Evolutionary conservation across 2,888 invertebrate species (phyloP).

Genomic region (Chouioia cunea): DNA sequence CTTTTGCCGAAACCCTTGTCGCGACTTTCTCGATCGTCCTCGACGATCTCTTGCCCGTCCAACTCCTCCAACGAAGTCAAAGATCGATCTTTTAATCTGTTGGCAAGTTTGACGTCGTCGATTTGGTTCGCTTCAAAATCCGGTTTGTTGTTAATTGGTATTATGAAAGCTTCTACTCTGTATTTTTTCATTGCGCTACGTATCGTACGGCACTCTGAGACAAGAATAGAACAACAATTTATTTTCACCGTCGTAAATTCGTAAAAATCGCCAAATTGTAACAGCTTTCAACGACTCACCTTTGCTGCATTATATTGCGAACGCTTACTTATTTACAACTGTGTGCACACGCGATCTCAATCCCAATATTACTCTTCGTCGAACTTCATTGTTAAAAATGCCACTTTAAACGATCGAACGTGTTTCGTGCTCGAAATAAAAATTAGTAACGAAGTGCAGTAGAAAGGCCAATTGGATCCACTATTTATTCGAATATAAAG

Average conservation of each 20-base stretch:
- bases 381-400: too few relatives aligned
- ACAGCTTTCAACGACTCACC: too few relatives aligned
- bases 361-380: slow-evolving; percentile 1
- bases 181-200: slow-evolving; percentile 53
- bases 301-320: too few relatives aligned
- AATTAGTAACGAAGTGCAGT: not conserved
- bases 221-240: not conserved
- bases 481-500: not conserved
- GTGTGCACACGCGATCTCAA: not conserved
- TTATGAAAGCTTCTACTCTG: slow-evolving; percentile 59
- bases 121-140: slow-evolving; percentile 48
- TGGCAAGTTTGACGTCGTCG: slow-evolving; percentile 54
- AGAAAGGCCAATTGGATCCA: not conserved
- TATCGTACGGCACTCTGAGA: too few relatives aligned
- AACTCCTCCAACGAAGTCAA: slow-evolving; percentile 36
- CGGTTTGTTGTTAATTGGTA: slow-evolving; percentile 50
- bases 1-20: not conserved
- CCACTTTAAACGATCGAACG: too few relatives aligned
- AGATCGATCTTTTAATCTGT: slow-evolving; percentile 50
- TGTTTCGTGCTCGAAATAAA: too few relatives aligned
- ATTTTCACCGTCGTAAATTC: too few relatives aligned
- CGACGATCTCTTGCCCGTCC: not conserved
- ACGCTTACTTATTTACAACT: not conserved
- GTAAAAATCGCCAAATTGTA: too few relatives aligned
- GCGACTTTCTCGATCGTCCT: not conserved